Evolutionary conservation across 2,113 vertebrate genomes (phyloP), one percentile per base, ranked within the genome.

Genomic region (Stigmatopora argus): DNA sequence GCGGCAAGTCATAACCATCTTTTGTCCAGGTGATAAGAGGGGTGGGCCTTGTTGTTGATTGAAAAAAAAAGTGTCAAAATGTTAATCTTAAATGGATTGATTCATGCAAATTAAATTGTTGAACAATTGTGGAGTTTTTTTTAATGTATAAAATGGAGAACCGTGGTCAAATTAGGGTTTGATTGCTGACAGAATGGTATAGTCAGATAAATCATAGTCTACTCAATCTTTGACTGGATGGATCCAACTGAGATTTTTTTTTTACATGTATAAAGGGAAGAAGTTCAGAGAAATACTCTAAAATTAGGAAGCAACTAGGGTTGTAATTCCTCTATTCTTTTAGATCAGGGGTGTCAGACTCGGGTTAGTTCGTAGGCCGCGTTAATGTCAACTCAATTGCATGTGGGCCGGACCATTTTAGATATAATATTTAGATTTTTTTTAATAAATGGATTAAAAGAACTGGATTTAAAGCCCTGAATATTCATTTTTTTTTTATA

Each of bases 1-100:
- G 90, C 0, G 87, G 90, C 26, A 99, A 88, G 55, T 92, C 87
- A 0, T 90, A 93, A 7, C 94, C 95, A 71, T 96, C 92, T 86
- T 97, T 99, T 78, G 88, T 92, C 97, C 97, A 99, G 7, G 88
- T 92, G 23, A 99, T 95, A 71, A 87, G 90, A 49, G 97, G 96
- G 6, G 96, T 93, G 64, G 96, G 96, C 82, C 96, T 99, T 65
- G 58, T 77, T 71, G 61, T 71, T 55, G 58, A 82, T 14, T 41
- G 9, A 69, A 70, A 74, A 3, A 45, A 59, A 5, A 62, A 12
- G 21, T 31, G 17, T 47, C 17, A 63, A 3, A 48, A 46, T 15
- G 1, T 23, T 9, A 41, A 45, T 13, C 3, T 46, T 11, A 38
- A 11, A 19, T 12, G 3, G 1, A 46, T 17, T 26, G 59, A 17